Evolutionary conservation across 2,888 invertebrate species (phyloP), one percentile per base, ranked within the genome.

Genomic region (Schrankia costaestrigalis): DNA sequence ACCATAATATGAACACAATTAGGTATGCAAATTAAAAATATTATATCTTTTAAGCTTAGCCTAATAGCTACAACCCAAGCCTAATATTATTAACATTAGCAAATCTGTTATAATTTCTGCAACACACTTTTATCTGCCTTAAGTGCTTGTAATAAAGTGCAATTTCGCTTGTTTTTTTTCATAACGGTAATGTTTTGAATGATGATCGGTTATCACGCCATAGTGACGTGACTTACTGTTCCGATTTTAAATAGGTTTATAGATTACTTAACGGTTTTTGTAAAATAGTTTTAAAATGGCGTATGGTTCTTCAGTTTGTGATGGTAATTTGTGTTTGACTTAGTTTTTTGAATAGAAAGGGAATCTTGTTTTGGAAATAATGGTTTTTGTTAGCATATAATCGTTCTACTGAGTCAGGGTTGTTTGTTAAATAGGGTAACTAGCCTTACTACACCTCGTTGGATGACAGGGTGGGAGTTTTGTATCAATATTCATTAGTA

Each of bases 211-310:
- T 41, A 54, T 38, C 58, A 57, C 46, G 58, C 40, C 23, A 51
- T 12, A 31, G 31, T 58, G 49, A 56, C 38, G 56, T 59, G 59
- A 44, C 41, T 46, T 56, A 56, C 53, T 42, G 59, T 46, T 56
- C 53, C 36, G 21, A 44, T 56, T 47, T 38, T 31, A 59, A 38
- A 56, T 59, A 42, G 56, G 56, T 56, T 59, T 59, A 46, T 52
- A 49, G 59, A 46, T 46, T 46, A 48, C 42, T 44, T 56, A 59
- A 59, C 59, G 35, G 55, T 47, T 44, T 25, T 24, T n/a, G 13
- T 14, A 26, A 35, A 13, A 47, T 45, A 44, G 45, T 53, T 57
- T 34, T 26, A 13, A 25, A 25, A 37, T 31, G 28, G 5, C 17
- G 2, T 9, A 13, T 21, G 11, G 11, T 10, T 26, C 12, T 11